These are phyloP conservation scores for Cantharis rustica DNA, from an alignment of 2,888 invertebrate species.

Conservation along the genomic window DNA sequence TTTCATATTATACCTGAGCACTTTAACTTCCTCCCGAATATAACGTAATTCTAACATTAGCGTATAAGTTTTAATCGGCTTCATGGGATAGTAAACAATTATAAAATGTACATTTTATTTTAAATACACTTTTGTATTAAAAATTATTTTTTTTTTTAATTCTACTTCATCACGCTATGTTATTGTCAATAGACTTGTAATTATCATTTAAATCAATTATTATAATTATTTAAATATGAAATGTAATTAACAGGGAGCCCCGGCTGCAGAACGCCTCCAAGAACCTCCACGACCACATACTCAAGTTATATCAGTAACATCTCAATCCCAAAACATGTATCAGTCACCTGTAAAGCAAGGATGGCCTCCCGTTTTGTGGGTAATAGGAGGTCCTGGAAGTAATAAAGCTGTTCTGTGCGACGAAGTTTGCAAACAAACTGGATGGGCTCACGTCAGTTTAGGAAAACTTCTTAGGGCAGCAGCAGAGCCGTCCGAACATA, in stretches of 20 bases:
- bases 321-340: slow-evolving; percentile 40
- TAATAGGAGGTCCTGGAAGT: slow-evolving; percentile 88
- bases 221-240: not conserved
- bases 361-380: slow-evolving; percentile 54
- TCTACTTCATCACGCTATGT: not conserved
- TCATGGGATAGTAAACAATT: not conserved
- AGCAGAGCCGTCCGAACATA: slow-evolving; percentile 63
- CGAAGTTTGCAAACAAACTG: slow-evolving; percentile 69
- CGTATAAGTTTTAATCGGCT: not conserved
- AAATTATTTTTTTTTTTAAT: not conserved
- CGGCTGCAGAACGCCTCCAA: slow-evolving; percentile 14
- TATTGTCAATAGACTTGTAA: not conserved
- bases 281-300: slow-evolving; percentile 44
- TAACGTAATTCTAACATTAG: not conserved
- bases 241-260: not conserved
- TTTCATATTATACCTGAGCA: not conserved
- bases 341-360: slow-evolving; percentile 49
- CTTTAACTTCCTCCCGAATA: not conserved
- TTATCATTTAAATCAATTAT: not conserved
- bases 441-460: slow-evolving; percentile 79
- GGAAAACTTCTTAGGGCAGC: slow-evolving; percentile 78
- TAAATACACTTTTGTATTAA: not conserved
- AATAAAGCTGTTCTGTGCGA: slow-evolving; percentile 83
- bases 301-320: slow-evolving; percentile 51
- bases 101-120: not conserved